Conservation (phyloP, 2,113 vertebrate genomes). For the Ctenomys sociabilis region DNA sequence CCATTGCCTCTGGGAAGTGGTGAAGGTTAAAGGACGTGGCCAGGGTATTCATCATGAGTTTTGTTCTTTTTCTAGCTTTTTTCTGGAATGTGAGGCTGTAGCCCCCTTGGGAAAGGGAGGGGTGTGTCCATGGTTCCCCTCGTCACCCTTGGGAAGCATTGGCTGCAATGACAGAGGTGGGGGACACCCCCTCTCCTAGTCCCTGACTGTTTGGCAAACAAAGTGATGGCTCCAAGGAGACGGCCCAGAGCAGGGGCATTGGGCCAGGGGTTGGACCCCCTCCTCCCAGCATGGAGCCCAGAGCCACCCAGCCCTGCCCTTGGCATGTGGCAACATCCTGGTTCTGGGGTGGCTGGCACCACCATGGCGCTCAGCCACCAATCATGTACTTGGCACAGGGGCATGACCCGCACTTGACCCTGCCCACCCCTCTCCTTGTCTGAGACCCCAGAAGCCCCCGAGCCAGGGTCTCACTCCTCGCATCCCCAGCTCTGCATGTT, state of each 20-base stretch:
- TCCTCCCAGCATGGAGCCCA: background rate
- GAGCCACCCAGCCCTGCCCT: background rate
- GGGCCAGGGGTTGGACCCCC: background rate
- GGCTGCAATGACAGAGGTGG: background rate
- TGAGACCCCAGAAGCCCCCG: background rate
- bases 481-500: background rate
- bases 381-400: background rate
- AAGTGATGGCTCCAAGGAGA: slow-evolving; percentile 3
- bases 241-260: background rate
- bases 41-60: background rate
- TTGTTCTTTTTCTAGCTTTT: background rate
- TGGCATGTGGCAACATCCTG: accelerated
- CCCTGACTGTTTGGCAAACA: slow-evolving; percentile 61
- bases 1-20: background rate
- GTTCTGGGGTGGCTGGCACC: background rate
- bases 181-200: background rate
- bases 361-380: accelerated
- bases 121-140: background rate
- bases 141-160: background rate
- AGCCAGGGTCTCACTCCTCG: background rate
- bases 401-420: background rate
- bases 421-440: background rate
- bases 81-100: accelerated
- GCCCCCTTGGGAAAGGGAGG: background rate
- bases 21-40: background rate